Percentiles rank a stretch among this genome's conserved stretches.
phyloP scores from a whole-genome alignment of 2,797 vertebrate genomes.

The Martes flavigula region DNA sequence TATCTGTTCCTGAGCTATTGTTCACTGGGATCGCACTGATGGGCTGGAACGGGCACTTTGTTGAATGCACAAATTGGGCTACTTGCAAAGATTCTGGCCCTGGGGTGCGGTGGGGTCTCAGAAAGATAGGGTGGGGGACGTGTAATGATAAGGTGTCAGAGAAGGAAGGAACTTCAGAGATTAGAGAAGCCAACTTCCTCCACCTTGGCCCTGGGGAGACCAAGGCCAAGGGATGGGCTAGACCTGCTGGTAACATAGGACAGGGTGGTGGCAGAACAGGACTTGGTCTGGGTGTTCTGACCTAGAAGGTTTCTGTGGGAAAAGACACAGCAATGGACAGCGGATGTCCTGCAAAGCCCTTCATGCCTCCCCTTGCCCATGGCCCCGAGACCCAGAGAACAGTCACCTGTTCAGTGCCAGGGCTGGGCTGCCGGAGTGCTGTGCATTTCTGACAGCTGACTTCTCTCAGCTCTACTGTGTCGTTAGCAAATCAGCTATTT shows the following conservation, averaged over 20 bases:
- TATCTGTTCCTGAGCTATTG: conserved; percentile 76
- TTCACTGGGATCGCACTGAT: conserved; percentile 64
- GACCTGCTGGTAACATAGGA: neutral
- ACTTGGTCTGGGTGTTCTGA: neutral
- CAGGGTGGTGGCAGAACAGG: neutral
- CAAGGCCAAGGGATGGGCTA: neutral
- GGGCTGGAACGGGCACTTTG: conserved; percentile 72
- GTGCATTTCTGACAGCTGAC: neutral
- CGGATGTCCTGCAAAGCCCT: neutral
- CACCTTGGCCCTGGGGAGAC: neutral
- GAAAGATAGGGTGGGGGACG: neutral
- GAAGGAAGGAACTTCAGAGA: neutral
- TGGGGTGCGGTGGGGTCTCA: neutral
- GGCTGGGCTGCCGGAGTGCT: neutral
- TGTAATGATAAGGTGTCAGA: neutral
- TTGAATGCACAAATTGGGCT: conserved; percentile 51
- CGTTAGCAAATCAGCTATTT: neutral
- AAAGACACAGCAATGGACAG: neutral
- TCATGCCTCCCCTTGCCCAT: fast-evolving
- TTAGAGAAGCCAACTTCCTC: neutral
- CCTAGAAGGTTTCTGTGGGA: neutral
- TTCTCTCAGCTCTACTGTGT: neutral
- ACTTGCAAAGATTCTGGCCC: neutral
- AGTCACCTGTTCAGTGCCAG: neutral
- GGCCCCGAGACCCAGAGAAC: fast-evolving